These are phyloP conservation scores for Lordiphosa clarofinis DNA, from an alignment of 1,140 invertebrate genomes.

Conservation along the genomic window DNA sequence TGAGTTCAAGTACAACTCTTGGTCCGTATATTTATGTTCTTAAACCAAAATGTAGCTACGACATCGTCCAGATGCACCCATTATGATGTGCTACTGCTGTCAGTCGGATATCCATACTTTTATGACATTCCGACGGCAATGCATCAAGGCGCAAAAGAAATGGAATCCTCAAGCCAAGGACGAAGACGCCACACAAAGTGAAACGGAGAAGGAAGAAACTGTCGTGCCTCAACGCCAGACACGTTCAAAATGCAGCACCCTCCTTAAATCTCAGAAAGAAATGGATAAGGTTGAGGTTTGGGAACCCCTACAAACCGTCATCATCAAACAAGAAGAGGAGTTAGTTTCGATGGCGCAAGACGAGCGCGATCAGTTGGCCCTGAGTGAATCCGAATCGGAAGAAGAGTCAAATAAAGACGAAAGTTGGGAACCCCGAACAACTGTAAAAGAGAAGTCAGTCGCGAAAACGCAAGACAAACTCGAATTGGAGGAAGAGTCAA, in stretches of 20 bases:
- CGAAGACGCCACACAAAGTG: conserved; percentile 4
- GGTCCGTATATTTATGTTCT: neutral
- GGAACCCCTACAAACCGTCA: conserved; percentile 3
- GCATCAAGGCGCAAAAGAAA: conserved; percentile 20
- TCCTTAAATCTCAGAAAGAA: neutral
- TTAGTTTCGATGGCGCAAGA: neutral
- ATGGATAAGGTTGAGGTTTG: conserved; percentile 1
- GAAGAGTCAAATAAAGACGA: neutral
- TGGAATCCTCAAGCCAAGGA: conserved; percentile 14
- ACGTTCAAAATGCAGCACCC: neutral
- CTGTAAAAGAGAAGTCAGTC: neutral
- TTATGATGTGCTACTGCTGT: conserved; percentile 35
- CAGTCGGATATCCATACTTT: conserved; percentile 24
- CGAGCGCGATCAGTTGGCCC: conserved; percentile 6
- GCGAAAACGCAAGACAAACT: neutral
- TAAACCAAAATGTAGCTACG: conserved; percentile 5
- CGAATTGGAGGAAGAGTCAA: neutral
- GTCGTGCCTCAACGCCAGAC: neutral
- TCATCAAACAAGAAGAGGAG: conserved; percentile 2
- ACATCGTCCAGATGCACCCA: conserved; percentile 14
- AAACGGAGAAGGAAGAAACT: neutral
- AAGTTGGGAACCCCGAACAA: neutral
- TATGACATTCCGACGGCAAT: conserved; percentile 13
- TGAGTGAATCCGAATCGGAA: neutral
- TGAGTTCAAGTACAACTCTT: conserved; percentile 4